Percentiles rank a stretch among this genome's conserved stretches.
Evolutionary conservation across 2,113 vertebrate species (phyloP).

Genomic region (Silurus glanis): DNA sequence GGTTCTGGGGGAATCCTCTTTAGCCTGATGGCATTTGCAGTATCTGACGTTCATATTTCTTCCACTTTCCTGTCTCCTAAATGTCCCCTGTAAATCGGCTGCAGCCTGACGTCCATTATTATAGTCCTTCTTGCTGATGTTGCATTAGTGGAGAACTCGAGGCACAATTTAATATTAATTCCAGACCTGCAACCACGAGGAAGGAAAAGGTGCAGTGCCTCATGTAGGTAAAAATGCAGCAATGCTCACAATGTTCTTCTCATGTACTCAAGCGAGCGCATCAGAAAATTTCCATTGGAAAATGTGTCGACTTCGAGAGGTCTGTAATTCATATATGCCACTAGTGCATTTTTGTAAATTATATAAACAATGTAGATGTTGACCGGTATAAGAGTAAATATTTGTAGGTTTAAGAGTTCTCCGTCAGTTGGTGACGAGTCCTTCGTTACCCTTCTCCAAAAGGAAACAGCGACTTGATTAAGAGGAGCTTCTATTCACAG

Average conservation of each 20-base stretch:
- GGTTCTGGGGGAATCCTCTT: slow-evolving; percentile 24
- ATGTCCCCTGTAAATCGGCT: background rate
- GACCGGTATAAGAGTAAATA: background rate
- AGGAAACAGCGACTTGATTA: background rate
- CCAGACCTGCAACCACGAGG: background rate
- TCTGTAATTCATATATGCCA: background rate
- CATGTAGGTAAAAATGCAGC: background rate
- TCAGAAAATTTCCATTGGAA: background rate
- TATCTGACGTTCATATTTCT: slow-evolving; percentile 14
- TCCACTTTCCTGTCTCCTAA: background rate
- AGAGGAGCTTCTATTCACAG: slow-evolving; percentile 11
- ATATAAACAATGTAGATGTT: background rate
- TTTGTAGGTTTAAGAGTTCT: background rate
- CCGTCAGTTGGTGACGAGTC: background rate
- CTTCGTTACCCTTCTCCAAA: background rate
- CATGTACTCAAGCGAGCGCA: background rate
- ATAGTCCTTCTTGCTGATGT: slow-evolving; percentile 2
- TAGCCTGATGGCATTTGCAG: background rate
- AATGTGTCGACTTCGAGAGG: background rate
- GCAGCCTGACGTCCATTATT: background rate
- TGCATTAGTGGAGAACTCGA: background rate
- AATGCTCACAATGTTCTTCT: no score
- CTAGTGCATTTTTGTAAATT: background rate
- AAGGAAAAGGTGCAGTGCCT: background rate
- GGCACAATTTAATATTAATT: slow-evolving; percentile 1